Conservation (phyloP, 2,797 vertebrate genomes). For the Otus scops region DNA sequence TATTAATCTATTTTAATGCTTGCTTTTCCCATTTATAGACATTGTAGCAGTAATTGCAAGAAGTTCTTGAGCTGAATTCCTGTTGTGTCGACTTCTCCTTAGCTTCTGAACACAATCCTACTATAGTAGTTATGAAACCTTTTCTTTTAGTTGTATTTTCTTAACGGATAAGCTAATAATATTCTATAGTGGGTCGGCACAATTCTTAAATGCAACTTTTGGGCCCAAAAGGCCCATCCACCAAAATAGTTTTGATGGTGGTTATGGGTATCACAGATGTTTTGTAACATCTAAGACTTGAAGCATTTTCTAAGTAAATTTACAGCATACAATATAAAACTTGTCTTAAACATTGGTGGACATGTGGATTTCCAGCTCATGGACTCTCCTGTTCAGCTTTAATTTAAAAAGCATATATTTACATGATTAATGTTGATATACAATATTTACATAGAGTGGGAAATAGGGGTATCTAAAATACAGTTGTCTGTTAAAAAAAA, state of each 20-base stretch:
- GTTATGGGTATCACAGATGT: constrained; percentile 46
- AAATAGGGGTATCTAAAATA: constrained; percentile 79
- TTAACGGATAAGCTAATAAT: constrained; percentile 68
- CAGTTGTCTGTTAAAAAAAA: constrained; percentile 76
- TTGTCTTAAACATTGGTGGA: constrained; percentile 82
- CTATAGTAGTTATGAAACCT: constrained; percentile 69
- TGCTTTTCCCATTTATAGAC: constrained; percentile 97
- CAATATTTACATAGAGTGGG: constrained; percentile 78
- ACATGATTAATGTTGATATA: constrained; percentile 78
- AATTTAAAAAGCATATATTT: constrained; percentile 81
- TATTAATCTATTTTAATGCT: constrained; percentile 98
- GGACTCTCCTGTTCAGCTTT: constrained; percentile 88
- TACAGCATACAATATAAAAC: constrained; percentile 34
- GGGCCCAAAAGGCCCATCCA: constrained; percentile 68
- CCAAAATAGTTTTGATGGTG: constrained; percentile 49
- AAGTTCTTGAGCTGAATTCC: constrained; percentile 99
- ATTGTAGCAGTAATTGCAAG: constrained; percentile 92
- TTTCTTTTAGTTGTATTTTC: constrained; percentile 73
- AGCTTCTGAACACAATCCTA: constrained; percentile 71
- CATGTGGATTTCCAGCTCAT: constrained; percentile 93
- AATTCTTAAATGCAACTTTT: constrained; percentile 68
- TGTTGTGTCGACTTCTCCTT: constrained; percentile 90
- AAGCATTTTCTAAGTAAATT: constrained; percentile 69
- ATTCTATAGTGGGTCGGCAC: constrained; percentile 71
- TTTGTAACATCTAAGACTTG: neutral